Base-by-base conservation (phyloP, 2,888 invertebrate genomes). In the Vesta saturnalis region DNA sequence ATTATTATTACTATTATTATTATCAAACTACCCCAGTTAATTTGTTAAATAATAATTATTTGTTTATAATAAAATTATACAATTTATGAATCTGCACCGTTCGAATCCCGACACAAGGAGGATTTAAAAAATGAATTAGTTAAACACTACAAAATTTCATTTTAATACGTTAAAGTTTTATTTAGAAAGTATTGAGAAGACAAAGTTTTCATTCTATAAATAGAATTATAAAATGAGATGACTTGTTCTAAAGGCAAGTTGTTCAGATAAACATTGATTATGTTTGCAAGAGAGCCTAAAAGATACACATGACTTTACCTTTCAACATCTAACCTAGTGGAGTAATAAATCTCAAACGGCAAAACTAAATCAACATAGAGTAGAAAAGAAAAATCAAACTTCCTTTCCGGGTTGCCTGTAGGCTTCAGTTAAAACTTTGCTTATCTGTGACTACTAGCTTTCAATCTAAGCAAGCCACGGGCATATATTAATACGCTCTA, bases 361-460 rank as follows among this genome's bases (percentile, higher is more conserved):
- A 39, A n/a, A n/a, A 8, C 39, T 39, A 39, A 39, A 39, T 39
- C 39, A 39, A 39, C 39, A n/a, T n/a, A 39, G n/a, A n/a, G n/a
- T n/a, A n/a, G n/a, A n/a, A n/a, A n/a, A n/a, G n/a, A n/a, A n/a
- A n/a, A n/a, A n/a, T n/a, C n/a, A 39, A 39, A 39, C 2, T 39
- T n/a, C n/a, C 39, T 39, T n/a, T 39, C 39, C 39, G 2, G n/a
- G 8, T 39, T 39, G 8, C 47, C 47, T 15, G 10, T 15, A 15
- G 18, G 47, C 47, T 18, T 49, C 15, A 5, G 47, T 18, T 49
- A 49, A 49, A 49, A 18, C 47, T 52, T 52, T 52, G 12, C 52
- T 52, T 52, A 52, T 52, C 52, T 16, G 18, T 21, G 19, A 19
- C 19, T n/a, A 21, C 52, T 21, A 18, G 52, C 8, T 19, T 52